Base-by-base conservation (phyloP, 37 sponge, comb jelly and placozoan genomes). In the Crambe crambe region DNA sequence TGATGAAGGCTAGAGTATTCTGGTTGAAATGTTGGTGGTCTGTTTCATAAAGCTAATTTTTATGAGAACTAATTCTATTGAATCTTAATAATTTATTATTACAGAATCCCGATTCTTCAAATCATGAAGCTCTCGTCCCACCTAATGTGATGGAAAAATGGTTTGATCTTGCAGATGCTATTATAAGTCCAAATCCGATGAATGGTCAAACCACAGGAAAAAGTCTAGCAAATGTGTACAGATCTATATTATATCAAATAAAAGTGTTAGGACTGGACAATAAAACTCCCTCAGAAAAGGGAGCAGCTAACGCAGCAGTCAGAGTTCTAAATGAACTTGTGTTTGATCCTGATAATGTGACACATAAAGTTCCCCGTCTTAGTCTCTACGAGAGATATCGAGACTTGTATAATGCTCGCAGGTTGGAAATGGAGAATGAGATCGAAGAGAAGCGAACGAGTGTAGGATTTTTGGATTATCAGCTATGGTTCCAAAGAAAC, bases 401-500 rank as follows among this genome's bases (percentile, higher is more conserved):
- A 60, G 80, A 77, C 18, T 29, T 51, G 25, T 87, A 87, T 65
- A 87, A 87, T 56, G 41, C 57, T 15, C 51, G 72, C 25, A 76
- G 40, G 43, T 51, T 69, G 37, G 64, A 82, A 32, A 81, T 87
- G 83, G 88, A 87, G 42, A 72, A 82, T 36, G 60, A 21, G 15
- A 76, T 87, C 29, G 77, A 81, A 31, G 59, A 60, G 1, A 72
- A 77, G 38, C 30, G 88, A 29, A 18, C 3, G 37, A 61, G 26
- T 5, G 21, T 74, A 1, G 17, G 63, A 23, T 38, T 39, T 0
- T 0, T 72, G 4, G 88, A 87, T 0, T 87, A 77, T 60, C 77
- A 87, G 72, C 76, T 58, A 3, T 87, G 88, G 88, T 87, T 87
- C 43, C 82, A 81, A 35, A 62, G 83, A 4, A 63, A 81, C 42